Evolutionary conservation across 2,797 vertebrate species (phyloP), one percentile per base, ranked within the genome.

Genomic region (Neosalanx taihuensis): DNA sequence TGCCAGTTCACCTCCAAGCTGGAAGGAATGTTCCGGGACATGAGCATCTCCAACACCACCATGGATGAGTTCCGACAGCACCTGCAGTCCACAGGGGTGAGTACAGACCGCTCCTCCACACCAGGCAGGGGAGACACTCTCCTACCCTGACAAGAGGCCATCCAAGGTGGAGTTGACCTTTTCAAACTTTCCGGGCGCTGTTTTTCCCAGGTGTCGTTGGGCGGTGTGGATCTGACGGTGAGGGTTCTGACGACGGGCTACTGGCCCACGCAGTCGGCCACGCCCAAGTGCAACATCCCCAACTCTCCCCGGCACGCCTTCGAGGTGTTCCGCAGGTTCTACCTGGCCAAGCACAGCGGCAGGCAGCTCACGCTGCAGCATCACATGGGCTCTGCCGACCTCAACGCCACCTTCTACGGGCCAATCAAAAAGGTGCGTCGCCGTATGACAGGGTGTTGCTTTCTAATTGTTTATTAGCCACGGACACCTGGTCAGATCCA

Each of bases 31-130:
- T 99, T 99, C 90, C 93, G 97, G 81, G 98, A 99, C 85, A 99
- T 99, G 98, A 98, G 96, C 92, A 99, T 99, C 93, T 99, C 98
- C 82, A 99, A 99, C 91, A 99, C 98, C 69, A 99, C 97, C 63
- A 98, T 99, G 98, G 98, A 99, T 86, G 97, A 99, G 88, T 99
- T 99, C 85, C 93, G 98, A 86, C 96, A 98, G 82, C 97, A 99
- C 86, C 91, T 99, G 77, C 96, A 98, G 84, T 94, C 96, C 0
- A 98, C 96, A 0, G 98, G 95, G 94, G 98, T 99, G 89, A 94
- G 93, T 31, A 7, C 56, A 9, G 13, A 15, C 3, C 3, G 66
- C 30, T 5, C 7, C 23, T 12, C 4, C 65, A 51, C 65, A n/a
- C 46, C 26, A 67, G 53, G 41, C 30, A 1, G 12, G 23, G 6